Evolutionary conservation across 2,797 vertebrate species (phyloP).

Genomic region (Myotis findleyi): DNA sequence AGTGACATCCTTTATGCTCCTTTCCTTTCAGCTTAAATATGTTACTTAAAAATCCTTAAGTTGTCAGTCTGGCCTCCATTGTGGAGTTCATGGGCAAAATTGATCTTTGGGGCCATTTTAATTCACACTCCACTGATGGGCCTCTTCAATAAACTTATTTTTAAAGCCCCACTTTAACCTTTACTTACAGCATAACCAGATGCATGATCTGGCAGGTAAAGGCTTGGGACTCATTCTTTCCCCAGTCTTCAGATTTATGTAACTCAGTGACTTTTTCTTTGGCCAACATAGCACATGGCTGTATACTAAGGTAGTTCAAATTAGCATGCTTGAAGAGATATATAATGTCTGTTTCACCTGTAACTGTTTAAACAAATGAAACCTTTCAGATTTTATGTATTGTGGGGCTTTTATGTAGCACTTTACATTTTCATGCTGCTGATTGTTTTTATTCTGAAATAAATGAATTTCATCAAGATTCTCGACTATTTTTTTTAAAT

Average conservation of each 20-base stretch:
- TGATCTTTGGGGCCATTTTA: conserved; percentile 21
- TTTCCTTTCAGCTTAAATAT: background rate
- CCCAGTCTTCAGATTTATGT: background rate
- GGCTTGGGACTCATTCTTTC: background rate
- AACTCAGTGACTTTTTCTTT: conserved; percentile 42
- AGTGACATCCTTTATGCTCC: background rate
- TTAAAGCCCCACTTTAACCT: conserved; percentile 30
- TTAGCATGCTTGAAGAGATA: conserved; percentile 63
- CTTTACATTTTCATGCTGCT: conserved; percentile 79
- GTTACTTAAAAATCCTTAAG: conserved; percentile 46
- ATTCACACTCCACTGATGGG: background rate
- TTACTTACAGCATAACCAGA: background rate
- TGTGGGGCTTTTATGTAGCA: conserved; percentile 69
- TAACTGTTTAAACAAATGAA: conserved; percentile 40
- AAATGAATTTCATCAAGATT: conserved; percentile 75
- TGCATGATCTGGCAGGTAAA: background rate
- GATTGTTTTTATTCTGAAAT: conserved; percentile 79
- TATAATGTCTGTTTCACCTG: conserved; percentile 45
- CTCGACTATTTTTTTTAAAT: conserved; percentile 51
- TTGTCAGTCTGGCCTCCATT: background rate
- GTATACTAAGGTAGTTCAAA: conserved; percentile 47
- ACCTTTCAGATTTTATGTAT: conserved; percentile 48
- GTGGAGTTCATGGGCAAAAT: background rate
- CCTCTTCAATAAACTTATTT: conserved; percentile 40
- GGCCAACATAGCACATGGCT: background rate